phyloP scores from a whole-genome alignment of 2,797 vertebrate species.

The Pangasius larnaudii region DNA sequence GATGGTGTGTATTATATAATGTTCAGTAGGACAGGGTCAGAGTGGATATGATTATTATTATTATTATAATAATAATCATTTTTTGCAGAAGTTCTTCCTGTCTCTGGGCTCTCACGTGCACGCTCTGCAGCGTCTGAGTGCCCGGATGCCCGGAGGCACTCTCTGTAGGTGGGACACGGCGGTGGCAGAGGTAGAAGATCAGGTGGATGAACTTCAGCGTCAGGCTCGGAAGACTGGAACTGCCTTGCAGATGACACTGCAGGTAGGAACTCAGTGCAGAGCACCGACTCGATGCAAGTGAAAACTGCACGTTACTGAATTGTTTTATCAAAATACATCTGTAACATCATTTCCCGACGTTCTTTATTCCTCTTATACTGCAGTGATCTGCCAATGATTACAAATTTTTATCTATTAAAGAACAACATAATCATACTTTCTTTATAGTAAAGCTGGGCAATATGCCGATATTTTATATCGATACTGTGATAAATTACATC shows the following conservation, averaged over 20 bases:
- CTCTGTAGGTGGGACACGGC: constrained; percentile 67
- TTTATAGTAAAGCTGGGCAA: background rate
- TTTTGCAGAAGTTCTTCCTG: constrained; percentile 81
- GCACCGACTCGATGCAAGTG: background rate
- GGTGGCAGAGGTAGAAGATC: constrained; percentile 69
- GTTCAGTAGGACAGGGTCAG: background rate
- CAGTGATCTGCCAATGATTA: background rate
- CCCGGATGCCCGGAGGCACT: constrained; percentile 67
- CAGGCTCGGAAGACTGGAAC: constrained; percentile 71
- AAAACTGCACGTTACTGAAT: background rate
- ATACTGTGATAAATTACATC: background rate
- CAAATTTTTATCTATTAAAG: background rate
- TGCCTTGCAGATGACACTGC: constrained; percentile 72
- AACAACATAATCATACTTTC: background rate
- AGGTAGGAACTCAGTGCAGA: constrained; percentile 73
- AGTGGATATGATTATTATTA: background rate
- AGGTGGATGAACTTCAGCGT: constrained; percentile 72
- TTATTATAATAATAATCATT: background rate
- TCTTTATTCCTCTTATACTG: background rate
- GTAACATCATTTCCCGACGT: too few species aligned
- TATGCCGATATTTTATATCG: background rate
- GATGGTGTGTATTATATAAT: background rate
- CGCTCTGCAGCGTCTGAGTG: constrained; percentile 71
- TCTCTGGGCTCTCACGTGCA: constrained; percentile 72
- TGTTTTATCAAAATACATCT: background rate